Evolutionary conservation across 2,113 vertebrate species (phyloP), one percentile per base, ranked within the genome.

Genomic region (Calyptommatus sinebrachiatus): DNA sequence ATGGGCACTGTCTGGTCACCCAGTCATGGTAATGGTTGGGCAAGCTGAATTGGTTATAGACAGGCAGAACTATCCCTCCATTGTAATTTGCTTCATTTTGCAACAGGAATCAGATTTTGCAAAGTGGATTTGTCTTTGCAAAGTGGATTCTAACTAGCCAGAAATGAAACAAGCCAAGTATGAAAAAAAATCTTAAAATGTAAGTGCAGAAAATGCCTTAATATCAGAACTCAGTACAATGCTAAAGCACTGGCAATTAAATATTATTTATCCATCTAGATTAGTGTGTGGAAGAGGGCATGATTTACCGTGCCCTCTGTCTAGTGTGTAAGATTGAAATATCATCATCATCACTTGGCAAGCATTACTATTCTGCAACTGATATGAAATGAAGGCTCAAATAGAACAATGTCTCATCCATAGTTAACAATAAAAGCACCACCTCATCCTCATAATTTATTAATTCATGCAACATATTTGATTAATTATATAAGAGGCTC

Each of bases 401-500:
- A 60, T 12, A 71, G 22, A 84, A 20, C 31, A 46, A 83, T 28
- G 67, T 75, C 71, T 31, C 28, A 11, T 72, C 41, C 65, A 84
- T 53, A 79, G 71, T 8, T 26, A 75, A 79, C 76, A 82, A 3
- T 73, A 75, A 86, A 22, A 2, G 1, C 68, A 48, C 69, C 77
- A 76, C 46, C 67, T 74, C 61, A 81, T 62, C n/a, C 46, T 67
- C 80, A 76, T 86, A 50, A 76, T 62, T 29, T 21, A 83, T 70
- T 85, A 71, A 76, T 62, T 9, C 65, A 0, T 0, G 57, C 66
- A 83, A 46, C 77, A 71, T 71, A 24, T 83, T 87, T 0, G 0
- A 89, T 88, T 84, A 78, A 85, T 85, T 8, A 71, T 20, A 3
- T 62, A 83, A 80, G 26, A 85, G 50, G 66, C 75, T 84, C 66